Conservation (phyloP, 2,888 invertebrate genomes). For the Lasioglossum calceatum region DNA sequence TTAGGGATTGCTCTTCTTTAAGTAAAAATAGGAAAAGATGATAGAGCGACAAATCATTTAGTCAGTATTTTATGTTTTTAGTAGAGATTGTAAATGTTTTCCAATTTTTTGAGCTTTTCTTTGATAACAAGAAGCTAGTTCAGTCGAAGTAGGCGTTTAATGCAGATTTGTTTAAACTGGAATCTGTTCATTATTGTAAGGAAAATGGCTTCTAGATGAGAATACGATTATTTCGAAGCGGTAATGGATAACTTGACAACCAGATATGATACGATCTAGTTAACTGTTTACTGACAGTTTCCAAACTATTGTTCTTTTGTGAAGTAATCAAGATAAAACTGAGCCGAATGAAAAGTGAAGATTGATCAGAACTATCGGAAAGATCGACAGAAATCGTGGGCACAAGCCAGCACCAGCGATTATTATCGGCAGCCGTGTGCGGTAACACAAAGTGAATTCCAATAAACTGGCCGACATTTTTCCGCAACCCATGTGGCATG, state of each 20-base stretch:
- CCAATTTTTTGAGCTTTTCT: no score
- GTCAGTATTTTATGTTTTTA: neutral
- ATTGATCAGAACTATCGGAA: slow-evolving; percentile 16
- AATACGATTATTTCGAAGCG: neutral
- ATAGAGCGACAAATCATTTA: no score
- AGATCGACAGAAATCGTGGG: slow-evolving; percentile 43
- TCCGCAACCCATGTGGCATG: slow-evolving; percentile 56
- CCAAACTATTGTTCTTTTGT: slow-evolving; percentile 31
- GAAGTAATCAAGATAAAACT: slow-evolving; percentile 36
- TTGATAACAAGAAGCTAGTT: neutral
- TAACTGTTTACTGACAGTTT: slow-evolving; percentile 8
- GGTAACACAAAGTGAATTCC: slow-evolving; percentile 63
- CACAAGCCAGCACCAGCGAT: slow-evolving; percentile 43
- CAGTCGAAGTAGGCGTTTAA: neutral
- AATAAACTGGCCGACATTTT: slow-evolving; percentile 58
- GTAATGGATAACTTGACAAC: neutral
- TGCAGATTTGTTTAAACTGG: neutral
- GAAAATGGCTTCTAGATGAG: neutral
- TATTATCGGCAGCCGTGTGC: slow-evolving; percentile 55
- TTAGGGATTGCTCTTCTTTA: no score
- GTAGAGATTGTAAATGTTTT: no score
- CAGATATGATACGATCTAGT: neutral
- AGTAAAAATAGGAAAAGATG: no score
- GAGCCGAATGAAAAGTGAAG: slow-evolving; percentile 27
- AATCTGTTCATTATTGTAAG: neutral